phyloP scores from a whole-genome alignment of 2,113 vertebrate species.

The Phalacrocorax aristotelis region DNA sequence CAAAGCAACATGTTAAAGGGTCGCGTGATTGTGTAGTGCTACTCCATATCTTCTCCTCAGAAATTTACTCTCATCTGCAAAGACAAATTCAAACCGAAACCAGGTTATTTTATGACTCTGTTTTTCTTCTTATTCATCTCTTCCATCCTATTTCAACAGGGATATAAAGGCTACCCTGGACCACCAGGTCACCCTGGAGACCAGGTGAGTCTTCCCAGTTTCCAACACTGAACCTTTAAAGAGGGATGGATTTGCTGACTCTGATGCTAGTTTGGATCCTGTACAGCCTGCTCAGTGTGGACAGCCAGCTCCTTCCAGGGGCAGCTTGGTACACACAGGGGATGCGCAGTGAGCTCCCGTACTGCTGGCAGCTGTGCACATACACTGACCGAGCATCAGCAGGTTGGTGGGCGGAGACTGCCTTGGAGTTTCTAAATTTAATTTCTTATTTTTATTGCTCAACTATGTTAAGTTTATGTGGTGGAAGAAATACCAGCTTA shows the following conservation, averaged over 20 bases:
- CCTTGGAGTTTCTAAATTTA: neutral
- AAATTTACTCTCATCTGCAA: neutral
- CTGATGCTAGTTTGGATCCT: neutral
- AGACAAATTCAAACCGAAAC: neutral
- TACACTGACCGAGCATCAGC: neutral
- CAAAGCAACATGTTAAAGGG: neutral
- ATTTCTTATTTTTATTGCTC: neutral
- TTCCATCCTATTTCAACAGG: slow-evolving; percentile 72
- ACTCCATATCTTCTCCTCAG: neutral
- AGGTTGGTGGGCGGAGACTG: neutral
- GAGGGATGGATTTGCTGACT: neutral
- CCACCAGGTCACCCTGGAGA: slow-evolving; percentile 93
- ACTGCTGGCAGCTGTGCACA: neutral
- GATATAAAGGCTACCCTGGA: slow-evolving; percentile 91
- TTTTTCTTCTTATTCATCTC: neutral
- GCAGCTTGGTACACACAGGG: neutral
- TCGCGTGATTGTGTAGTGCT: neutral
- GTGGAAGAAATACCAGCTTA: neutral
- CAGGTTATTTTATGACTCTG: neutral
- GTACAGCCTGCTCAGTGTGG: neutral
- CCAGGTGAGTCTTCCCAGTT: slow-evolving; percentile 79
- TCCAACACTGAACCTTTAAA: neutral
- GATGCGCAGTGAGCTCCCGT: neutral
- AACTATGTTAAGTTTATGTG: neutral
- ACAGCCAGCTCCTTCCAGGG: neutral